Evolutionary conservation across 2,797 vertebrate species (phyloP).

Genomic region (Crocodylus rhombifer): DNA sequence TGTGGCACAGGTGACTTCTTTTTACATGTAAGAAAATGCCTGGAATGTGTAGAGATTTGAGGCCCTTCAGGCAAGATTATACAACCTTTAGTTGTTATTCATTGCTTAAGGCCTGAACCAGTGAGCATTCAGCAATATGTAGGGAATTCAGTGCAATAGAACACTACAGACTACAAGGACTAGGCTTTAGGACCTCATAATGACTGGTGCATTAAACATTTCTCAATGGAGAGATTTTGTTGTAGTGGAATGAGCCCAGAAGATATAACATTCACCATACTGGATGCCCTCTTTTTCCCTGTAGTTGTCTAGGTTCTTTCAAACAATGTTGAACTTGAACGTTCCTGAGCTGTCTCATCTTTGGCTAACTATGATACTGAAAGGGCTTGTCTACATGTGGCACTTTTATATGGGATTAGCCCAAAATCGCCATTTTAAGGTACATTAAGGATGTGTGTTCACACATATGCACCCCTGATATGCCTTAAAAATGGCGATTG

Average conservation of each 20-base stretch:
- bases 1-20: slow-evolving; percentile 53
- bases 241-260: rapidly evolving
- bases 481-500: too few species aligned
- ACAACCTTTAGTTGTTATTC: not conserved
- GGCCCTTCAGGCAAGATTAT: slow-evolving; percentile 18
- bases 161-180: not conserved
- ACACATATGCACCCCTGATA: too few species aligned
- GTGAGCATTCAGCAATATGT: not conserved
- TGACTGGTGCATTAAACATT: not conserved
- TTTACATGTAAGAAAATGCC: slow-evolving; percentile 38
- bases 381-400: not conserved
- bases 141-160: not conserved
- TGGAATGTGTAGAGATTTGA: slow-evolving; percentile 25
- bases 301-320: not conserved
- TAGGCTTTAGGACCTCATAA: not conserved
- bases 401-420: too few species aligned
- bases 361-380: not conserved
- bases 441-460: too few species aligned
- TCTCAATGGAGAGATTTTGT: not conserved
- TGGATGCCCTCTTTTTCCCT: not conserved
- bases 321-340: not conserved
- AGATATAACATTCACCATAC: not conserved
- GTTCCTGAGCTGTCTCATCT: rapidly evolving
- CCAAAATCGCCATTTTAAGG: too few species aligned
- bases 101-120: rapidly evolving